Percentiles rank a stretch among this genome's conserved stretches.
phyloP scores from a whole-genome alignment of 2,888 invertebrate species.

The Smittia sp. region DNA sequence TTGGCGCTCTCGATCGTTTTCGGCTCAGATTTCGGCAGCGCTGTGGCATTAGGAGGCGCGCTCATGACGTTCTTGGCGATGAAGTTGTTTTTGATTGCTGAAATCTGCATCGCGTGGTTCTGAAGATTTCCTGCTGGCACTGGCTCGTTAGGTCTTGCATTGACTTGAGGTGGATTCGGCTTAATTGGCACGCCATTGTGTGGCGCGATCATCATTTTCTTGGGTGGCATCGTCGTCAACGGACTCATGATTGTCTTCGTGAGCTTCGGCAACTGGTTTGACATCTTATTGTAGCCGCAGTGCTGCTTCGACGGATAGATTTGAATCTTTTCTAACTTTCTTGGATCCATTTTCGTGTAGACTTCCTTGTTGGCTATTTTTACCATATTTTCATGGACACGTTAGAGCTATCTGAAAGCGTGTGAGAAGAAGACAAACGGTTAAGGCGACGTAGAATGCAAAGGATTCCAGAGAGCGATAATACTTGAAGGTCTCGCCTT shows the following conservation, averaged over 20 bases:
- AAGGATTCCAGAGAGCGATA: conserved; percentile 27
- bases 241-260: conserved; percentile 36
- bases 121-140: neutral
- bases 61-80: neutral
- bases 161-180: neutral
- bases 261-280: conserved; percentile 23
- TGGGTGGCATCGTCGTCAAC: conserved; percentile 32
- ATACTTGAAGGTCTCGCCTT: conserved; percentile 32
- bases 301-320: conserved; percentile 31
- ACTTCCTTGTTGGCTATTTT: conserved; percentile 20
- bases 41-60: neutral
- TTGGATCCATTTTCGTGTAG: conserved; percentile 15
- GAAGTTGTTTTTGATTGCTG: neutral
- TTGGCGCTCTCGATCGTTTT: conserved; percentile 9
- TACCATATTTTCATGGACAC: conserved; percentile 17
- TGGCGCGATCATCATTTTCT: neutral
- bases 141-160: too few relatives aligned
- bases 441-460: neutral
- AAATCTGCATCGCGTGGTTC: neutral
- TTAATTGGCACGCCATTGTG: conserved; percentile 4
- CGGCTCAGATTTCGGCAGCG: neutral
- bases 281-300: conserved; percentile 18
- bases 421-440: neutral
- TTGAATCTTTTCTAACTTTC: conserved; percentile 26
- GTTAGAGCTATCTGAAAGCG: neutral